Base-by-base conservation (phyloP, 2,888 invertebrate species). In the Tribolium freemani region DNA sequence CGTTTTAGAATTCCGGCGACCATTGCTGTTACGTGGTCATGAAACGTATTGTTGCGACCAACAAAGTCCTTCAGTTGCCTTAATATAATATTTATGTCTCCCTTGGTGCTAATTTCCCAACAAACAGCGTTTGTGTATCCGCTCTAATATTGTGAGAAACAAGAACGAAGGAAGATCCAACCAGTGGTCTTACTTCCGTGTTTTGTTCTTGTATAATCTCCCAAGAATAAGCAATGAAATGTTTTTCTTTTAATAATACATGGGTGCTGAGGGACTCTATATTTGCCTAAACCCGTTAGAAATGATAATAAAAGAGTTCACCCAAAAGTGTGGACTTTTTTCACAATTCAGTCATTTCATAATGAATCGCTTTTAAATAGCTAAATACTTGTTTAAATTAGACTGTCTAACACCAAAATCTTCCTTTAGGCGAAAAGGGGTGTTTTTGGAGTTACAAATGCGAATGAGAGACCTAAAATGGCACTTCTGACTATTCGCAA, bases 41-140 rank as follows among this genome's bases (percentile, higher is more conserved):
- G 63, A 48, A 63, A 63, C 63, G 63, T 63, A 50, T 63, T 51
- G 63, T 16, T 63, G 50, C 30, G 63, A 48, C 16, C 30, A 48
- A 26, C 13, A 16, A 38, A 11, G 50, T 63, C 30, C 63, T 51
- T 48, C 54, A 38, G 63, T 63, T 63, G 46, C 51, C 63, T 63
- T 63, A 63, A 63, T 63, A 48, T 63, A 63, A 46, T 60, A 60
- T 60, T 60, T 60, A 63, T 51, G 48, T n/a, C 30, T 63, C 63
- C 30, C 63, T 48, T 30, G 63, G 30, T 48, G 48, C 8, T 16
- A 48, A 30, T 48, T 63, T 50, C 51, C 13, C 20, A 46, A 60
- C 46, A 48, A 60, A 45, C 30, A 46, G 31, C 63, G 50, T 21
- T 63, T 26, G 11, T 51, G 50, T 63, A 48, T 51, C 31, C 13